Evolutionary conservation across 2,888 invertebrate species (phyloP).

Genomic region (Spodoptera exigua): DNA sequence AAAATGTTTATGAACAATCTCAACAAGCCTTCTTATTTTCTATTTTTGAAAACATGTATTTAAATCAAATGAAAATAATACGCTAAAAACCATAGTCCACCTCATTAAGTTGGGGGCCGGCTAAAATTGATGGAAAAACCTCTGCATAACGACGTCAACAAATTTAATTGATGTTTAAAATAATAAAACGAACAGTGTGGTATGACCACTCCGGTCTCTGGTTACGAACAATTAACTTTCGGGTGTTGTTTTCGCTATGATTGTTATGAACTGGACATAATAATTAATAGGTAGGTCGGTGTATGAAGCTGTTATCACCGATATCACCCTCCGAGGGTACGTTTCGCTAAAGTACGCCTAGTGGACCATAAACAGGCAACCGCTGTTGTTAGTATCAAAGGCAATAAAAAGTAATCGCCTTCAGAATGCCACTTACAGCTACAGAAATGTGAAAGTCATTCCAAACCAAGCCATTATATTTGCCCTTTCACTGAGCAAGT

Average conservation of each 20-base stretch:
- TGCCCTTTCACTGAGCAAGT: conserved; percentile 3
- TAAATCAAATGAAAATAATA: no score
- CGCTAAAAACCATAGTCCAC: no score
- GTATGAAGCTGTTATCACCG: conserved; percentile 26
- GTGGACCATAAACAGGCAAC: conserved; percentile 39
- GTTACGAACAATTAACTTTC: conserved; percentile 10
- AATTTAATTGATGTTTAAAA: conserved; percentile 8
- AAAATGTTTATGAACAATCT: no score
- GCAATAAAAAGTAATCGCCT: conserved; percentile 52
- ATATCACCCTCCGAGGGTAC: conserved; percentile 44
- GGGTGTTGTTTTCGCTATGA: not conserved
- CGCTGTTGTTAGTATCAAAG: conserved; percentile 44
- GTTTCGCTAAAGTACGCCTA: conserved; percentile 38
- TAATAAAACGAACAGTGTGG: not conserved
- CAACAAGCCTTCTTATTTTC: no score
- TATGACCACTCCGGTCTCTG: not conserved
- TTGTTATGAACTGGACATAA: conserved; percentile 28
- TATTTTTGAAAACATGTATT: no score
- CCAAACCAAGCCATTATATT: conserved; percentile 24
- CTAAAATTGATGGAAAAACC: not conserved
- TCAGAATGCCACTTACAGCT: conserved; percentile 31
- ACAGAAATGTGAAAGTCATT: conserved; percentile 33
- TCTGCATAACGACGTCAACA: not conserved
- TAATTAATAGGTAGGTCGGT: conserved; percentile 30
- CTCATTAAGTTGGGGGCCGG: not conserved